Base-by-base conservation (phyloP, 2,113 vertebrate genomes). In the Grantiella picta region DNA sequence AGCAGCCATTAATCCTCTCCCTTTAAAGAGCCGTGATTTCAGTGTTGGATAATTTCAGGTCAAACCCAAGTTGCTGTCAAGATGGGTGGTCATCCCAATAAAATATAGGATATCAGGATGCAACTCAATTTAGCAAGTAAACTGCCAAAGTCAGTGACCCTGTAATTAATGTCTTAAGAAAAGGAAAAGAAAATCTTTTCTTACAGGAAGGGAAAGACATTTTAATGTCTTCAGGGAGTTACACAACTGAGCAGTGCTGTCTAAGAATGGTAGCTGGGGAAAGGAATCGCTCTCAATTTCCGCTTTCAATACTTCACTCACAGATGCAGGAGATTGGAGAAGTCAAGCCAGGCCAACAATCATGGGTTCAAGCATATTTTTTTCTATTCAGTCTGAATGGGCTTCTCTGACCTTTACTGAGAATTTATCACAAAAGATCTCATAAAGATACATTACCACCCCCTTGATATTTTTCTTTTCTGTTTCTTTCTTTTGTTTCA, bases 201-300 rank as follows among this genome's bases (percentile, higher is more conserved):
- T 96, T 93, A 73, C 95, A 95, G 90, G 94, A 96, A 96, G 76
- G 28, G 31, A 95, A 93, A 94, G 95, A 94, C 89, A 93, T 97
- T 94, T 97, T 94, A 90, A 92, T 83, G 76, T 95, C 96, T 95
- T 96, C 80, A 78, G 92, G 72, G 94, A 82, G 42, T 93, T 94
- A 63, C 79, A 59, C 28, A 27, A 89, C 69, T 28, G 56, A 92
- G 69, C 44, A 65, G n/a, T 53, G 64, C 64, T 96, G 76, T 93
- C 82, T 90, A 65, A 70, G 71, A 73, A 40, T 70, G 79, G 75
- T 85, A 93, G 57, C 79, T 90, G 82, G 89, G 87, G 85, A 82
- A 73, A 85, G 89, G 56, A 89, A 78, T 91, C 10, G 0, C 44
- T 95, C 89, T 95, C 65, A 82, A 24, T 94, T 95, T 95, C 92